A percentile compares a stretch with the other conserved stretches of the same genome.
phyloP scores from a whole-genome alignment of 30 jellyfish, hydroid and myxozoan species.

The Nemopilema nomurai region DNA sequence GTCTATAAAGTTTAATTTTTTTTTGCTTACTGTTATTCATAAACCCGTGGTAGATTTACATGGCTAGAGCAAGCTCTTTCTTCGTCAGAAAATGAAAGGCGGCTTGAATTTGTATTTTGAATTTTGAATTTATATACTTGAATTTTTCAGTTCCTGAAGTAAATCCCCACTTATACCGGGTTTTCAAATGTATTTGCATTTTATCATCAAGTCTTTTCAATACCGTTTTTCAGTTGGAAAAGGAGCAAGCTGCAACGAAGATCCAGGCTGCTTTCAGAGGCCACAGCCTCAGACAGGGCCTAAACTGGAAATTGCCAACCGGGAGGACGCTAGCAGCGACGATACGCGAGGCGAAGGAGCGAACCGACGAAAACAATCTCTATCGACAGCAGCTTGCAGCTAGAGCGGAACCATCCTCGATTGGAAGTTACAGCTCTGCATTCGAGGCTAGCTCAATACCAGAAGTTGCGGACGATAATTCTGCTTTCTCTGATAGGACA shows the following conservation, averaged over 20 bases:
- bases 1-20: too few species aligned
- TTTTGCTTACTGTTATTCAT: too few species aligned
- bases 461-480: background rate
- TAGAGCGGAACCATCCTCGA: conserved; percentile 12
- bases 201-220: background rate
- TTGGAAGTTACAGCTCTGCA: conserved; percentile 35
- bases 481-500: conserved; percentile 34
- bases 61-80: too few species aligned
- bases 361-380: background rate
- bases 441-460: conserved; percentile 50
- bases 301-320: conserved; percentile 78
- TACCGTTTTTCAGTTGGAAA: conserved; percentile 43
- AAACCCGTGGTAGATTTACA: too few species aligned
- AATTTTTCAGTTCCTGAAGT: too few species aligned
- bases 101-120: too few species aligned
- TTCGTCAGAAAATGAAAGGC: too few species aligned
- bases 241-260: conserved; percentile 85
- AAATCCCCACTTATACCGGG: background rate
- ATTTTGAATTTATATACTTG: too few species aligned
- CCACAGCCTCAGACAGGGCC: conserved; percentile 73
- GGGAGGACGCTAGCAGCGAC: conserved; percentile 68
- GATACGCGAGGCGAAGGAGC: conserved; percentile 52
- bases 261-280: conserved; percentile 94
- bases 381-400: conserved; percentile 7
- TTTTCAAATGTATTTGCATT: background rate